Conservation (phyloP, 2,113 vertebrate genomes). For the Paramisgurnus dabryanus region DNA sequence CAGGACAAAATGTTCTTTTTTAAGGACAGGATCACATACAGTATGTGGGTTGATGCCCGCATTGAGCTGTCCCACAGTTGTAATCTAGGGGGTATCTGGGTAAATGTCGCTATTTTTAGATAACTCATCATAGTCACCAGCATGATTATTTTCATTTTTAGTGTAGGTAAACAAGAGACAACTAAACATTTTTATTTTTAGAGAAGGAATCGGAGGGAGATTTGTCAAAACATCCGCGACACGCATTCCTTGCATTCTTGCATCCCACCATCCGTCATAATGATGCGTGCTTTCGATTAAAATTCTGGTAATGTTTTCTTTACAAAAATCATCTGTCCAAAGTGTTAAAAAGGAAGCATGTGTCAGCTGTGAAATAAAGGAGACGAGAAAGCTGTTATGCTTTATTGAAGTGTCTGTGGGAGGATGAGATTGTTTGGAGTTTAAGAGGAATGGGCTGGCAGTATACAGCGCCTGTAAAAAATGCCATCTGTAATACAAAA, state of each 20-base stretch:
- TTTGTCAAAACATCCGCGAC: constrained; percentile 45
- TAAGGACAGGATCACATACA: not conserved
- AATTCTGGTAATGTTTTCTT: constrained; percentile 30
- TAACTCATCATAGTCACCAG: not conserved
- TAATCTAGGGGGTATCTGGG: constrained; percentile 34
- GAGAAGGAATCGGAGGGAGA: constrained; percentile 26
- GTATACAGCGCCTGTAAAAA: constrained; percentile 32
- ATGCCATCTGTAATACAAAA: constrained; percentile 33
- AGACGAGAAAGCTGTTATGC: constrained; percentile 32
- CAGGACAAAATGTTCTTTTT: no score
- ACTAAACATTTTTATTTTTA: constrained; percentile 51
- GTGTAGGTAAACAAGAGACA: constrained; percentile 34
- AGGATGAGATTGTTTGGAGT: constrained; percentile 9
- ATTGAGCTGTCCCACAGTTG: constrained; percentile 43
- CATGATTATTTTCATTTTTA: constrained; percentile 34
- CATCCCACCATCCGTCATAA: not conserved
- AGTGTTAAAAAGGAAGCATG: constrained; percentile 32
- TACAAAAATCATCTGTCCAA: constrained; percentile 20
- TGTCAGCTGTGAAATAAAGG: constrained; percentile 30
- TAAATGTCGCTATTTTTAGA: constrained; percentile 46
- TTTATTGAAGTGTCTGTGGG: constrained; percentile 40
- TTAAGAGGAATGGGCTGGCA: not conserved
- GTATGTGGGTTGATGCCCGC: not conserved
- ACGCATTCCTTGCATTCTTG: constrained; percentile 55
- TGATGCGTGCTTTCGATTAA: not conserved